Conservation (phyloP, 2,888 invertebrate species). For the Scaptomyza reducta region DNA sequence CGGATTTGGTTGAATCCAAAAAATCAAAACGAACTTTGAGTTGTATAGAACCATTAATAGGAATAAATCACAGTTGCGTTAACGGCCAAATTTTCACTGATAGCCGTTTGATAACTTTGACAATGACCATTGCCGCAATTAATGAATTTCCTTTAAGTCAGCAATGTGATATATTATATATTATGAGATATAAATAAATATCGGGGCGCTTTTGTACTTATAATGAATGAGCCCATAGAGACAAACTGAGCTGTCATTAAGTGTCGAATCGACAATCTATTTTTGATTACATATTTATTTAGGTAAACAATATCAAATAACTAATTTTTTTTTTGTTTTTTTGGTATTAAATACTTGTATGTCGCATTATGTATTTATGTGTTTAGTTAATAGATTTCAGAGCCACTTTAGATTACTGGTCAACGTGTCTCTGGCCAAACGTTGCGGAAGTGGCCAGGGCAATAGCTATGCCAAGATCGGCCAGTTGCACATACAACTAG, state of each 20-base stretch:
- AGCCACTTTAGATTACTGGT: conserved; percentile 31
- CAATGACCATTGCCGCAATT: conserved; percentile 60
- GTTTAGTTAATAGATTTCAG: neutral
- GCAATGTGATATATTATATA: conserved; percentile 35
- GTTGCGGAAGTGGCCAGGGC: conserved; percentile 37
- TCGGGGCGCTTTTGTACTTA: conserved; percentile 53
- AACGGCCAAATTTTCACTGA: conserved; percentile 22
- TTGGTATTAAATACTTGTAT: conserved; percentile 6
- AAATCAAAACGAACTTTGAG: conserved; percentile 53
- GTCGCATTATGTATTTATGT: neutral
- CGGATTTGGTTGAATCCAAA: conserved; percentile 5
- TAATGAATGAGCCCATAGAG: conserved; percentile 48
- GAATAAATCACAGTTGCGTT: conserved; percentile 16
- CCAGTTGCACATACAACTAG: conserved; percentile 6
- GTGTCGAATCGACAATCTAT: conserved; percentile 47
- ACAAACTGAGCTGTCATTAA: conserved; percentile 42
- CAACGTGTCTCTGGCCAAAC: neutral
- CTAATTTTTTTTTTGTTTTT: conserved; percentile 12
- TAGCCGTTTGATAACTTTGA: conserved; percentile 52
- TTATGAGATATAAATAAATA: conserved; percentile 44
- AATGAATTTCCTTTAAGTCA: conserved; percentile 50
- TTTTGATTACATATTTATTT: conserved; percentile 55
- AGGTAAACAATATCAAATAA: conserved; percentile 41
- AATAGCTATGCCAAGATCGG: neutral
- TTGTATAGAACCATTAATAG: conserved; percentile 25